Base-by-base conservation (phyloP, 2,888 invertebrate genomes). In the Orchestes rusci region DNA sequence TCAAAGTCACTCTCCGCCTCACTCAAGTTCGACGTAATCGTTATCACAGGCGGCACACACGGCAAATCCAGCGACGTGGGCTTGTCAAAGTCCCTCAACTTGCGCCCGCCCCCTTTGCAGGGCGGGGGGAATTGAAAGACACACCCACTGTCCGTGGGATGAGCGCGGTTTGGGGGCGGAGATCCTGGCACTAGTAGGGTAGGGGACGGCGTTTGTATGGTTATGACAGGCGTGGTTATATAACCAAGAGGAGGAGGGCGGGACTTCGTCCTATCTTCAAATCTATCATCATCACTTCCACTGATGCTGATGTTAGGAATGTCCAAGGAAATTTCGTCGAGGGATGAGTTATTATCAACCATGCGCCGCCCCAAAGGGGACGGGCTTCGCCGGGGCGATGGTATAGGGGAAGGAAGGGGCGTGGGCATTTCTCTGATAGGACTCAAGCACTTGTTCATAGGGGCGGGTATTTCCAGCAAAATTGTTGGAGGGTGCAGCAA, bases 361-460 rank as follows among this genome's bases (percentile, higher is more conserved):
- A n/a, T n/a, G n/a, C n/a, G n/a, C n/a, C n/a, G n/a, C n/a, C n/a
- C n/a, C n/a, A n/a, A n/a, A n/a, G n/a, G n/a, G 8, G 50, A 50
- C 18, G 39, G 52, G 16, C 44, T 47, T 18, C 52, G 37, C 12
- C 51, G 45, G 3, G 82, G 83, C 10, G 80, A 80, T 10, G 82
- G 83, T 39, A 81, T 72, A 3, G 83, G 83, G 3, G 84, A 84
- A 12, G 84, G 84, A 18, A 82, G 69, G 16, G 84, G 84, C 1
- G 84, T 84, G 2, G 85, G 85, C 55, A 85, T 73, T 66, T 85
- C 85, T 53, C 82, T 72, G 53, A 87, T 87, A 1, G 86, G 86
- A 38, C 85, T 85, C 53, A 87, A 75, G 70, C 85, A 86, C 68
- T 83, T 83, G 62, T 79, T 82, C 58, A 81, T 80, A 59, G 74